These are phyloP conservation scores for Cataglyphis livida DNA, from an alignment of 2,888 invertebrate genomes.

Conservation along the genomic window DNA sequence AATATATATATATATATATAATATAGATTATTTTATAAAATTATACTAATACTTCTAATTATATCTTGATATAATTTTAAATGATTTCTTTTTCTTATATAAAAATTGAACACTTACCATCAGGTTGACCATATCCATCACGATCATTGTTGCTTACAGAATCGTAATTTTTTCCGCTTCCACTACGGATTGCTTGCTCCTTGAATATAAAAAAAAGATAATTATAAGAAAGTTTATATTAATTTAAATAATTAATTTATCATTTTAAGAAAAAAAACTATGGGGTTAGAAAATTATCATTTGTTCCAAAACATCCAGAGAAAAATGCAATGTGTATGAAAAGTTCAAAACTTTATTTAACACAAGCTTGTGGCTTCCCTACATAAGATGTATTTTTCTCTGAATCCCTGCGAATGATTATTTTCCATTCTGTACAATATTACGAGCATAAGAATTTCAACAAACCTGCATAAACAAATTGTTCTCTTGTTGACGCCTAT, in stretches of 20 bases:
- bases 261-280: background rate
- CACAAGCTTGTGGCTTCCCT: too few species aligned
- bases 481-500: slow-evolving; percentile 95
- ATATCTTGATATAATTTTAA: background rate
- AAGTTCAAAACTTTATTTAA: too few species aligned
- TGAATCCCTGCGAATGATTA: too few species aligned
- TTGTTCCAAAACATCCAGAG: too few species aligned
- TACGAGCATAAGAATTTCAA: slow-evolving; percentile 10
- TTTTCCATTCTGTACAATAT: background rate
- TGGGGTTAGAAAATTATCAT: too few species aligned
- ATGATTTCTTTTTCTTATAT: slow-evolving; percentile 15
- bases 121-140: slow-evolving; percentile 82
- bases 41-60: background rate
- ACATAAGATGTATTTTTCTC: too few species aligned
- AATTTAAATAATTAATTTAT: background rate
- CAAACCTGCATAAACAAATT: slow-evolving; percentile 93
- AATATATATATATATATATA: background rate
- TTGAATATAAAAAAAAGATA: slow-evolving; percentile 65
- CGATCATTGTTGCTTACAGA: slow-evolving; percentile 82
- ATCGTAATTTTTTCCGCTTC: slow-evolving; percentile 82
- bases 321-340: too few species aligned
- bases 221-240: background rate
- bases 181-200: slow-evolving; percentile 84
- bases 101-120: slow-evolving; percentile 77
- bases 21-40: background rate